These are phyloP conservation scores for Aproaerema taeniolella DNA, from an alignment of 2,888 invertebrate species.

Conservation along the genomic window DNA sequence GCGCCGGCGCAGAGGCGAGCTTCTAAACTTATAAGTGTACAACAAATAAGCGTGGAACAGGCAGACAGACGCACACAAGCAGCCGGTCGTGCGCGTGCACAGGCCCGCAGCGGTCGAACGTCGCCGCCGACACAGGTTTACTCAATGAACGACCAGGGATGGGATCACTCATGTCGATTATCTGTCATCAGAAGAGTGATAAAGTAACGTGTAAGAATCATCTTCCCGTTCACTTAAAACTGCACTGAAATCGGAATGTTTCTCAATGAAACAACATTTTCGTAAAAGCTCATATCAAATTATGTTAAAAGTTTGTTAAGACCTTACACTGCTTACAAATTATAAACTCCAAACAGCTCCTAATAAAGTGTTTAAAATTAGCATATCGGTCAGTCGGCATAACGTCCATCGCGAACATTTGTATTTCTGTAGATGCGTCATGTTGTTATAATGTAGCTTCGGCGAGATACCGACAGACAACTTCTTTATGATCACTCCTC, in stretches of 20 bases:
- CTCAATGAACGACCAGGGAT: slow-evolving; percentile 59
- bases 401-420: slow-evolving; percentile 32
- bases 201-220: too few species aligned
- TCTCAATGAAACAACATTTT: too few species aligned
- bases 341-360: too few species aligned
- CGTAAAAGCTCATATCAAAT: too few species aligned
- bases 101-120: slow-evolving; percentile 37
- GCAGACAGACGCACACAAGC: slow-evolving; percentile 28
- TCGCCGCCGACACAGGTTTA: slow-evolving; percentile 49
- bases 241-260: too few species aligned
- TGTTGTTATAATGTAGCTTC: slow-evolving; percentile 46
- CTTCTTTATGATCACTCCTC: slow-evolving; percentile 38
- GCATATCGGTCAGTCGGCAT: too few species aligned
- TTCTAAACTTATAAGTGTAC: slow-evolving; percentile 48
- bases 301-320: too few species aligned
- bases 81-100: slow-evolving; percentile 36
- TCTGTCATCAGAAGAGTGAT: too few species aligned
- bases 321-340: too few species aligned
- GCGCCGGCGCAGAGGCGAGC: too few species aligned
- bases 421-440: slow-evolving; percentile 62
- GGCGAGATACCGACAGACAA: slow-evolving; percentile 41
- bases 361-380: too few species aligned
- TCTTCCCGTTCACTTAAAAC: too few species aligned
- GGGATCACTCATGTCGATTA: slow-evolving; percentile 14
- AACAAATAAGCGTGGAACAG: slow-evolving; percentile 35